phyloP scores from a whole-genome alignment of 2,888 invertebrate species.

The Parasteatoda lunata region DNA sequence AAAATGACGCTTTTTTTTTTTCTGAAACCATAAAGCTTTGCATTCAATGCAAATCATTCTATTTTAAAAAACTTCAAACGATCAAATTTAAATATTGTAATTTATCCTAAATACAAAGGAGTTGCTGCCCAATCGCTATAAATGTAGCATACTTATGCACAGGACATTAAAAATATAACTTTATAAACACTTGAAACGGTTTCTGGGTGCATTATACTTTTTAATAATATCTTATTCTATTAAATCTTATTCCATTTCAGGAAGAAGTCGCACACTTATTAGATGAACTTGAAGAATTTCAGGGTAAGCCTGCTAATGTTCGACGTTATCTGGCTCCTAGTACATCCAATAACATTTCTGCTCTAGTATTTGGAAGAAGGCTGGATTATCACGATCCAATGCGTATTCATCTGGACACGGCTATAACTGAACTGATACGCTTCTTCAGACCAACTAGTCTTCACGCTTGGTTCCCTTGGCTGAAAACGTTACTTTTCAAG shows the following conservation, averaged over 20 bases:
- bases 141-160: not conserved
- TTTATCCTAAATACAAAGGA: not conserved
- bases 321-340: conserved; percentile 64
- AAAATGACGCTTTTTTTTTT: too few species aligned
- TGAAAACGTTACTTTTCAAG: conserved; percentile 59
- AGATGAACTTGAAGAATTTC: conserved; percentile 50
- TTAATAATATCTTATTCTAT: not conserved
- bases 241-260: conserved; percentile 10
- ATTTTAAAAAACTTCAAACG: too few species aligned
- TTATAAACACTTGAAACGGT: not conserved
- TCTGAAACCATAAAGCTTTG: too few species aligned
- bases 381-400: conserved; percentile 70
- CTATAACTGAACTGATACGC: conserved; percentile 57
- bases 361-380: conserved; percentile 70
- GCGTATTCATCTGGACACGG: conserved; percentile 47
- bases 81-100: too few species aligned
- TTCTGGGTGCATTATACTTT: not conserved
- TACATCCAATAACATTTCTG: conserved; percentile 71
- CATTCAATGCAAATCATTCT: too few species aligned
- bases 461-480: conserved; percentile 67
- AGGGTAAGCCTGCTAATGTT: conserved; percentile 47
- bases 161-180: not conserved
- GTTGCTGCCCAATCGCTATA: not conserved
- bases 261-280: conserved; percentile 68
- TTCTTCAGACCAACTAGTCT: conserved; percentile 63